Percentiles rank a stretch among this genome's conserved stretches.
Evolutionary conservation across 2,797 vertebrate genomes (phyloP).

Genomic region (Mus spretus): DNA sequence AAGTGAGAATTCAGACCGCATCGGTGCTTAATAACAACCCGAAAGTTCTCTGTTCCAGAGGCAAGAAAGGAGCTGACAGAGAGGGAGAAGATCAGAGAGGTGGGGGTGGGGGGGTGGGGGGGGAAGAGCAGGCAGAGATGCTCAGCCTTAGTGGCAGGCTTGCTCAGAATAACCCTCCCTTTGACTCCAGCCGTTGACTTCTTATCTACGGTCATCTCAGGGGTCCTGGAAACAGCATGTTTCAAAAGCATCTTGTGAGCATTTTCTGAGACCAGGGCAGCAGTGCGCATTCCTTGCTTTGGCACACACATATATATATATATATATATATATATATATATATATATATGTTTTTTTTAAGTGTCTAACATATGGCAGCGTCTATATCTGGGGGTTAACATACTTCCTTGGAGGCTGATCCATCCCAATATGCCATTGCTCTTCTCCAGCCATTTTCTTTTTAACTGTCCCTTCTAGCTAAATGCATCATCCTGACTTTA

Average conservation of each 20-base stretch:
- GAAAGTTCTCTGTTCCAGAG: not conserved
- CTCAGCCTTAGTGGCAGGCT: not conserved
- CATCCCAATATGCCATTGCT: not conserved
- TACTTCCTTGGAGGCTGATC: not conserved
- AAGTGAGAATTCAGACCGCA: not conserved
- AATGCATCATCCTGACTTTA: not conserved
- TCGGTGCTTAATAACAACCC: not conserved
- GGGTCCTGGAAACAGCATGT: not conserved
- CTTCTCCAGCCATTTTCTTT: not conserved
- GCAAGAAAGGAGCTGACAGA: not conserved
- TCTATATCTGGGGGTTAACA: not conserved
- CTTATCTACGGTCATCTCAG: not conserved
- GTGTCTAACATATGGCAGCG: not conserved
- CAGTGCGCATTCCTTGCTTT: not conserved
- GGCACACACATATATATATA: too few species aligned
- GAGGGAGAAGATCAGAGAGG: not conserved
- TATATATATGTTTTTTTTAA: not conserved
- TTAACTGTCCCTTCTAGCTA: not conserved
- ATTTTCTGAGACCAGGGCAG: constrained; percentile 4
- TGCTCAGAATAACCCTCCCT: too few species aligned
- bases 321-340: too few species aligned
- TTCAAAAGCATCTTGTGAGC: constrained; percentile 24
- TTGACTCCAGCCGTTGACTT: not conserved
- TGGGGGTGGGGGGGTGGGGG: too few species aligned
- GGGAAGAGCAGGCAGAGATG: not conserved